Conservation (phyloP, 2,113 vertebrate genomes). For the Tragelaphus buxtoni region DNA sequence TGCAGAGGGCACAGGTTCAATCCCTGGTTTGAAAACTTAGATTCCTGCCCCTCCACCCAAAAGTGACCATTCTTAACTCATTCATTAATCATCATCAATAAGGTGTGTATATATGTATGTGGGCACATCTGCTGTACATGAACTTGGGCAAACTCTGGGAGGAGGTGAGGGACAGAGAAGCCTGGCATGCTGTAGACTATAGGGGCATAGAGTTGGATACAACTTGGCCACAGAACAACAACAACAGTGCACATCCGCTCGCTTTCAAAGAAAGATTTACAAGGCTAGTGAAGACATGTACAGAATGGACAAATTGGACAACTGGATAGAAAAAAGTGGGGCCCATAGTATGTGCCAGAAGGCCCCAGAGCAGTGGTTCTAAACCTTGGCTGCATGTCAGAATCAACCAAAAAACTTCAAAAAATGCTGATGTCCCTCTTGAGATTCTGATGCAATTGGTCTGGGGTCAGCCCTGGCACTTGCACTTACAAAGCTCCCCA, state of each 20-base stretch:
- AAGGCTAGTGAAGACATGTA: neutral
- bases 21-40: too few species aligned
- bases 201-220: neutral
- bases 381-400: too few species aligned
- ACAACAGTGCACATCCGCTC: neutral
- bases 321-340: neutral
- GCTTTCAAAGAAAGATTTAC: neutral
- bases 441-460: neutral
- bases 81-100: neutral
- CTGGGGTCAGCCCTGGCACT: neutral
- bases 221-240: neutral
- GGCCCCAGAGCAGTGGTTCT: neutral
- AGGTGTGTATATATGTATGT: neutral
- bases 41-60: rapidly evolving
- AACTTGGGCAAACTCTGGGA: neutral
- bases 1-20: too few species aligned
- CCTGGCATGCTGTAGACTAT: rapidly evolving
- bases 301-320: neutral
- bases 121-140: neutral
- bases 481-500: neutral
- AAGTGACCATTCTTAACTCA: neutral
- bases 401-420: neutral
- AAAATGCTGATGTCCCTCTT: neutral
- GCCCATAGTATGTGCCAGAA: neutral
- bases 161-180: neutral